phyloP scores from a whole-genome alignment of 2,888 invertebrate species.

The Microchrysa polita region DNA sequence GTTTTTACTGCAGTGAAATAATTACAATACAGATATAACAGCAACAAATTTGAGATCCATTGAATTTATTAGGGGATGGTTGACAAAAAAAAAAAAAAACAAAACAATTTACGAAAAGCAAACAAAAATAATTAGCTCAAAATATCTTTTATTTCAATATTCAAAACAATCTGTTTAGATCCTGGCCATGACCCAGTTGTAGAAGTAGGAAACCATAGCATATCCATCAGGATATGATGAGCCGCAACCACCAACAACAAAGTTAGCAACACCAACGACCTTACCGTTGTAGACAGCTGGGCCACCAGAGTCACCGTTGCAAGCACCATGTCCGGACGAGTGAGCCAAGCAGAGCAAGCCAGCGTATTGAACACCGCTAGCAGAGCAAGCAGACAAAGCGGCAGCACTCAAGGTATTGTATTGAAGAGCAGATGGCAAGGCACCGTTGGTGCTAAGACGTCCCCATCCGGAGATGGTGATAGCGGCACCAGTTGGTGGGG shows the following conservation, averaged over 20 bases:
- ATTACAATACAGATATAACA: too few relatives aligned
- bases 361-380: slow-evolving; percentile 52
- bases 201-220: slow-evolving; percentile 54
- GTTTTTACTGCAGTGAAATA: too few relatives aligned
- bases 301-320: slow-evolving; percentile 61
- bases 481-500: slow-evolving; percentile 53
- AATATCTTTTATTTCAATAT: too few relatives aligned
- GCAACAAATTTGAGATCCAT: too few relatives aligned
- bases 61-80: too few relatives aligned
- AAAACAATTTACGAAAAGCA: too few relatives aligned
- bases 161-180: not conserved
- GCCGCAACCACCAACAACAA: slow-evolving; percentile 57
- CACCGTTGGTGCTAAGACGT: slow-evolving; percentile 52
- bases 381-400: slow-evolving; percentile 52
- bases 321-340: slow-evolving; percentile 55
- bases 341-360: slow-evolving; percentile 58
- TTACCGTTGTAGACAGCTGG: slow-evolving; percentile 56
- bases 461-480: slow-evolving; percentile 60
- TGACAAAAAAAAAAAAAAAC: too few relatives aligned
- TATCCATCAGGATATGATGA: slow-evolving; percentile 59
- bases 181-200: slow-evolving; percentile 24
- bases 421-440: slow-evolving; percentile 55
- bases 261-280: slow-evolving; percentile 59
- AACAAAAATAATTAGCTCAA: too few relatives aligned
- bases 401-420: slow-evolving; percentile 54